Conservation (phyloP, 2,888 invertebrate genomes). For the Phytoseiulus persimilis region DNA sequence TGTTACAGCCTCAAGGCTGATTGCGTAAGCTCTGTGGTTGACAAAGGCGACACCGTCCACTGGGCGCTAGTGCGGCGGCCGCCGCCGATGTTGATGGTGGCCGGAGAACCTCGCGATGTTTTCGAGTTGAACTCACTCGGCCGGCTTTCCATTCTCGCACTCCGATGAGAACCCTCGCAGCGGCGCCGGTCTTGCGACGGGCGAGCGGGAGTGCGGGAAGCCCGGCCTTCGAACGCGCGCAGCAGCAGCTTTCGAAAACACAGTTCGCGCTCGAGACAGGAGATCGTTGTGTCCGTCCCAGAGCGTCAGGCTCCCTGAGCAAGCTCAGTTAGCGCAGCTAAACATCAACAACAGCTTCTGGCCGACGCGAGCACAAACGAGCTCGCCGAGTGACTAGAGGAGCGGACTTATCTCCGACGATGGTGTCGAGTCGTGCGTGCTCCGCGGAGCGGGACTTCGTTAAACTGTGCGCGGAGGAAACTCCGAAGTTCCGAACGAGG, state of each 20-base stretch:
- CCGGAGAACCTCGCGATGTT: background rate
- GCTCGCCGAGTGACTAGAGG: too few species aligned
- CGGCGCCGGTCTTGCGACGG: background rate
- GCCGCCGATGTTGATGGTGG: background rate
- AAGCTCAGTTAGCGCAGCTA: background rate
- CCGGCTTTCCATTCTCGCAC: background rate
- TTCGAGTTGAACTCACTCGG: background rate
- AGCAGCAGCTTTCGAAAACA: background rate
- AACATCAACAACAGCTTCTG: background rate
- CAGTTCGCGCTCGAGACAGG: background rate
- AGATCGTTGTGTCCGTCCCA: background rate
- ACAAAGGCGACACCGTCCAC: background rate
- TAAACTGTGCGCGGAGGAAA: background rate
- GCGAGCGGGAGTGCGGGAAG: background rate
- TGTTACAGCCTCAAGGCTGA: background rate
- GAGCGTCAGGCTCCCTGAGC: background rate
- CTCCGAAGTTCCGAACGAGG: background rate
- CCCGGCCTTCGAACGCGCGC: background rate
- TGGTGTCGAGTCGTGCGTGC: background rate
- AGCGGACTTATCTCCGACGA: background rate
- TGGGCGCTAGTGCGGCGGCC: too few species aligned
- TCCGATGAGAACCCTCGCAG: background rate
- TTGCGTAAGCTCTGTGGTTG: background rate
- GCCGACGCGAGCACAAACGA: too few species aligned
- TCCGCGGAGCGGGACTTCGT: background rate